Evolutionary conservation across 2,888 invertebrate genomes (phyloP), one percentile per base, ranked within the genome.

Genomic region (Drosophila cognata): DNA sequence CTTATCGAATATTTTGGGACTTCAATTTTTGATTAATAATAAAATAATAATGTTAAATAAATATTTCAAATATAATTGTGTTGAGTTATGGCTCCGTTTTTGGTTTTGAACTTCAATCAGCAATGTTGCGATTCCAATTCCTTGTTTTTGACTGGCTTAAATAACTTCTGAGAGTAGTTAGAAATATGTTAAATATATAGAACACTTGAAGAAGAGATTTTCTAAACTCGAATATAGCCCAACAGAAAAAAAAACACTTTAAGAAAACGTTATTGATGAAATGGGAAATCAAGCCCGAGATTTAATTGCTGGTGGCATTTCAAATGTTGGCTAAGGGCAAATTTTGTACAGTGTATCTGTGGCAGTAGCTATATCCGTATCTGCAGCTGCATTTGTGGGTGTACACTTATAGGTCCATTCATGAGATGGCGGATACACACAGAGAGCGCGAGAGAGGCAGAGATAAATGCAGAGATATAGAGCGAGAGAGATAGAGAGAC

Each of bases 341-440:
- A 16, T 50, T 50, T 50, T 50, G 28, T 10, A 0, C 28, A 56
- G 55, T 56, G 55, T 38, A 55, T 18, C n/a, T 33, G 52, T 16
- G 29, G 29, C 51, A 18, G 51, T 31, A 33, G 52, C 51, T 11
- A 1, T 36, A 13, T 18, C 33, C 31, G 75, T 64, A 57, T 16
- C 46, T 25, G 63, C 55, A 38, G 36, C 36, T 41, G 66, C 78
- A 67, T 68, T 68, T 71, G 78, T 78, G 78, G 78, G 78, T 78
- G 78, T 78, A 55, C 69, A 63, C 31, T 50, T 62, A 50, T 35
- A 62, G 65, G 64, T 38, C 36, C 71, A 70, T 77, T 75, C 68
- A 71, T 65, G 77, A 60, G 59, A 82, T 81, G 79, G 81, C 81
- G 81, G 71, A 58, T 41, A 61, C 43, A 56, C 61, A 33, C 62